phyloP scores from a whole-genome alignment of 2,888 invertebrate species.

The Cheilosia scutellata region DNA sequence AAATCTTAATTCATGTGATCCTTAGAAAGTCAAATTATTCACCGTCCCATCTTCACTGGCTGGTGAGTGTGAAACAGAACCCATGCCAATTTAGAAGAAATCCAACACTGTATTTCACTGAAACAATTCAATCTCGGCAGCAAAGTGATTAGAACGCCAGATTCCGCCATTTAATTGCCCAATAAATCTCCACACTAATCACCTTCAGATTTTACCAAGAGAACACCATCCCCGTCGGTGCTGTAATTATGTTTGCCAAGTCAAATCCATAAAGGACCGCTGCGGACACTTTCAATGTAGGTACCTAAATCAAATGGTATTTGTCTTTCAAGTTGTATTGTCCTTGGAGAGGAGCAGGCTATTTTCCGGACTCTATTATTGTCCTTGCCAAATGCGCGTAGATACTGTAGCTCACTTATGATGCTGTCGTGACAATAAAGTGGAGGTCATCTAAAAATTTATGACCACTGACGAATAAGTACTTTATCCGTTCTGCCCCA shows the following conservation, averaged over 20 bases:
- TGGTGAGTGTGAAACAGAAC: neutral
- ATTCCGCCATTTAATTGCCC: slow-evolving; percentile 57
- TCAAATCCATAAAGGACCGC: neutral
- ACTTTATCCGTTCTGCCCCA: slow-evolving; percentile 29
- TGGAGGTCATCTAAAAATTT: slow-evolving; percentile 70
- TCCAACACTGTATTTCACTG: slow-evolving; percentile 36
- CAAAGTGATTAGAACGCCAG: slow-evolving; percentile 58
- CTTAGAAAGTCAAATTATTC: too few species aligned
- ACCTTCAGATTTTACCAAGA: slow-evolving; percentile 36
- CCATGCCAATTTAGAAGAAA: slow-evolving; percentile 7
- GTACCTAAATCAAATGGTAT: slow-evolving; percentile 61
- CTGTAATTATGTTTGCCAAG: slow-evolving; percentile 51
- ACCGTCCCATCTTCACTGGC: too few species aligned
- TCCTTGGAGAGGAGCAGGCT: neutral
- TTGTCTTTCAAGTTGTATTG: slow-evolving; percentile 67
- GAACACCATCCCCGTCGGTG: slow-evolving; percentile 8
- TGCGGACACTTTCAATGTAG: slow-evolving; percentile 40
- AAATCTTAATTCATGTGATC: too few species aligned
- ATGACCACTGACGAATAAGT: slow-evolving; percentile 65
- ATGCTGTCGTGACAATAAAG: slow-evolving; percentile 34
- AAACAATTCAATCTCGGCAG: slow-evolving; percentile 58
- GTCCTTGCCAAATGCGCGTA: neutral
- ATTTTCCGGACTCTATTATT: neutral
- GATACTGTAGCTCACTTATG: slow-evolving; percentile 4
- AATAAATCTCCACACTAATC: slow-evolving; percentile 71